Evolutionary conservation across 1,140 invertebrate species (phyloP), one percentile per base, ranked within the genome.

Genomic region (Tetraneura akinire): DNA sequence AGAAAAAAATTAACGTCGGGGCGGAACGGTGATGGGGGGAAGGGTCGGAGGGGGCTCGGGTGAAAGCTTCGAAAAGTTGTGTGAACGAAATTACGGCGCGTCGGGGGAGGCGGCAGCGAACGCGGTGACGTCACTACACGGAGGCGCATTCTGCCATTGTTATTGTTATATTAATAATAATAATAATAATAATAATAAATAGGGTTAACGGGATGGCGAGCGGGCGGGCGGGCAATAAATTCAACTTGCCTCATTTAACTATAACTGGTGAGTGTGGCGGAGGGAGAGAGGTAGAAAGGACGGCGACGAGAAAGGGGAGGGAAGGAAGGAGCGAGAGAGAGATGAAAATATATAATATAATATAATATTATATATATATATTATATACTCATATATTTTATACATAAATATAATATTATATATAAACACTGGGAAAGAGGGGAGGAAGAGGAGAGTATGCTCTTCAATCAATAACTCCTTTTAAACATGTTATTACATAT

Each of bases 201-300:
- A 76, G 73, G 73, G 73, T 76, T 76, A 76, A 76, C 73, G 71
- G 73, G 49, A 10, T 42, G 62, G 68, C 32, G 68, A 4, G 21
- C 51, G 73, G 53, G 53, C 32, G 55, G 73, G 37, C 13, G 32
- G 74, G 74, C 74, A 78, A 78, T 78, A 78, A 78, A 78, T 78
- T 78, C 74, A 78, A 78, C 74, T 78, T 78, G 74, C 74, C 74
- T 78, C 74, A 78, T 78, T 78, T 78, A 78, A 78, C 74, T 78
- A 78, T 45, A 55, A 62, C 74, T 78, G 18, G 74, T 3, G 74
- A 78, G 74, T 21, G 74, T 47, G 74, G 21, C 51, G 42, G 53
- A 55, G 71, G 16, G 53, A 6, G 21, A 32, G 49, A 37, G 70
- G 26, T 29, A n/a, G 70, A 10, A 16, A 37, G 26, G 18, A 18